Evolutionary conservation across 2,113 vertebrate species (phyloP).

Genomic region (Typhlomys cinereus): DNA sequence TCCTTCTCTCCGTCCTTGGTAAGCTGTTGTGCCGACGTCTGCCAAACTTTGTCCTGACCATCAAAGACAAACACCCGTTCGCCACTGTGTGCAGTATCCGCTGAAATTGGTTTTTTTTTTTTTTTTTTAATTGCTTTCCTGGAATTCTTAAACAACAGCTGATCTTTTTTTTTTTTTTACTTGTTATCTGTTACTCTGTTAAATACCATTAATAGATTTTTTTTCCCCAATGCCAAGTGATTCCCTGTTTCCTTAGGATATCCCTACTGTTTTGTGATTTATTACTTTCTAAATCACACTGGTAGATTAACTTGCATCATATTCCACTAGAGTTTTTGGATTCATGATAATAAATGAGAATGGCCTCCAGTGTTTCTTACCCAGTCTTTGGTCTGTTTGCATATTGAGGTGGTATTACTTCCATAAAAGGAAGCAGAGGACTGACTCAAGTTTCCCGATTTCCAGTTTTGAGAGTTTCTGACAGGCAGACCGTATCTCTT

Average conservation of each 20-base stretch:
- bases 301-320: constrained; percentile 8
- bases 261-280: neutral
- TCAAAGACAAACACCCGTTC: neutral
- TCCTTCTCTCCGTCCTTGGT: neutral
- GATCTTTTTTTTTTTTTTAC: constrained; percentile 13
- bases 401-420: neutral
- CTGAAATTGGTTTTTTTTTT: neutral
- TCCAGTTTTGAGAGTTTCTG: neutral
- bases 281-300: constrained; percentile 30
- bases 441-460: neutral
- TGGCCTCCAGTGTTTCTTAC: neutral
- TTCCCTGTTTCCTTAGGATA: neutral
- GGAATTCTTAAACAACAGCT: constrained; percentile 40
- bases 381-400: neutral
- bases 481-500: neutral
- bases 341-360: constrained; percentile 36
- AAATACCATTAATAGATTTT: constrained; percentile 34
- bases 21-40: neutral
- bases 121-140: constrained; percentile 45
- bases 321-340: constrained; percentile 27
- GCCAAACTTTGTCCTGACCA: neutral
- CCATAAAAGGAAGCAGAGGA: neutral
- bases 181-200: constrained; percentile 23
- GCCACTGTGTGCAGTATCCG: neutral
- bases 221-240: neutral